Evolutionary conservation across 1,140 invertebrate genomes (phyloP).

Genomic region (Euglossa dilemma): DNA sequence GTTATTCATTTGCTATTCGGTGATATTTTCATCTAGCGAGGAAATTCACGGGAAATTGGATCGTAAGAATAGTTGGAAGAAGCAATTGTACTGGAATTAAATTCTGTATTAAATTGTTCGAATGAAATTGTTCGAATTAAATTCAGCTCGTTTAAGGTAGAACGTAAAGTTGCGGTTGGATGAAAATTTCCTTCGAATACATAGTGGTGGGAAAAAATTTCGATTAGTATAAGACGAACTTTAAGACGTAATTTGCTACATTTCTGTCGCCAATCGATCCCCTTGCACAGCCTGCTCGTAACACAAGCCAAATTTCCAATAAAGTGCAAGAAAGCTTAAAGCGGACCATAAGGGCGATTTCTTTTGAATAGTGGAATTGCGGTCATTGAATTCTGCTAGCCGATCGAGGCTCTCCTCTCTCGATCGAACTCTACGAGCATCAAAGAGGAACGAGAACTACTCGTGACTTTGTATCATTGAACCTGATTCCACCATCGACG

Average conservation of each 20-base stretch:
- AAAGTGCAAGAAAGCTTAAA: slow-evolving; percentile 70
- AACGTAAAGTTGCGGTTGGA: background rate
- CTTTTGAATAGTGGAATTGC: slow-evolving; percentile 19
- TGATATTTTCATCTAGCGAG: background rate
- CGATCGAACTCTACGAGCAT: slow-evolving; percentile 15
- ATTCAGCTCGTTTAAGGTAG: background rate
- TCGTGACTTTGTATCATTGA: background rate
- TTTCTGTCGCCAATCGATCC: slow-evolving; percentile 75
- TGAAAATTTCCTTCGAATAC: background rate
- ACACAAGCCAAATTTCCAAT: slow-evolving; percentile 72
- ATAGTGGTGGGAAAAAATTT: background rate
- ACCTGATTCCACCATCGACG: background rate
- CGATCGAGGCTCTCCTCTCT: background rate
- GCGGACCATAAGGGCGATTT: slow-evolving; percentile 15
- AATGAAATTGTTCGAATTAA: background rate
- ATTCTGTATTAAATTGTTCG: no score
- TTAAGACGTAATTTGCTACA: slow-evolving; percentile 76
- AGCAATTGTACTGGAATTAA: no score
- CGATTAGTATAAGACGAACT: slow-evolving; percentile 58
- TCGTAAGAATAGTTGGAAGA: background rate
- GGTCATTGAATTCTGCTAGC: slow-evolving; percentile 39
- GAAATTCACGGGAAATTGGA: background rate
- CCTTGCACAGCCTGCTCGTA: slow-evolving; percentile 56
- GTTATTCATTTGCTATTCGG: background rate
- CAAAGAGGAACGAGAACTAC: no score